Percentiles rank a stretch among this genome's conserved stretches.
phyloP scores from a whole-genome alignment of 2,888 invertebrate genomes.

The Polydrusus tereticollis region DNA sequence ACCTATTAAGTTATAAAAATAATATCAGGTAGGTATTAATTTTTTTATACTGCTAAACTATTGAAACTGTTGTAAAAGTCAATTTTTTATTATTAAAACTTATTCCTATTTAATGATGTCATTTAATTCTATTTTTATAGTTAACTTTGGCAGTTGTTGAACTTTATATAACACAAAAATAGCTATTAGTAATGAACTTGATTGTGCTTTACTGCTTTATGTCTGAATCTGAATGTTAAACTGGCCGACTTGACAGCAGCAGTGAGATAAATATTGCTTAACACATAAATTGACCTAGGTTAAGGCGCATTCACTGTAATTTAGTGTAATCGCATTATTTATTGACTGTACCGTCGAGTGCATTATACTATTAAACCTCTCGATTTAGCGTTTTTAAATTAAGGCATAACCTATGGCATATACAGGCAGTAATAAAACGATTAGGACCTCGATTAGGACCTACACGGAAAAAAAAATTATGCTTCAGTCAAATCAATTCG shows the following conservation, averaged over 20 bases:
- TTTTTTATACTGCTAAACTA: too few relatives aligned
- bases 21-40: too few relatives aligned
- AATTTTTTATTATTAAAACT: too few relatives aligned
- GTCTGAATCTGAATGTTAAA: neutral
- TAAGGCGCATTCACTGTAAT: slow-evolving; percentile 11
- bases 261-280: slow-evolving; percentile 17
- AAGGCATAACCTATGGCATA: too few relatives aligned
- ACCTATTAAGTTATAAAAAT: too few relatives aligned
- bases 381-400: neutral
- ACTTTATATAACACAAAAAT: slow-evolving; percentile 8
- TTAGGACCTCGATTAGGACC: too few relatives aligned
- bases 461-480: too few relatives aligned
- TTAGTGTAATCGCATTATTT: slow-evolving; percentile 6
- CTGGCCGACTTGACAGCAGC: neutral
- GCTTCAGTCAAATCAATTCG: too few relatives aligned
- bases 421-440: too few relatives aligned
- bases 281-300: slow-evolving; percentile 19
- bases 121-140: neutral
- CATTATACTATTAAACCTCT: neutral
- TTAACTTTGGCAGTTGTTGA: neutral
- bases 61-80: too few relatives aligned
- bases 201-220: neutral
- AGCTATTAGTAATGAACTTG: slow-evolving; percentile 12
- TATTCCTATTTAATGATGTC: neutral
- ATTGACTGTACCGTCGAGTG: neutral